Evolutionary conservation across 1,140 invertebrate genomes (phyloP).

Genomic region (Aphelenchoides avenae): DNA sequence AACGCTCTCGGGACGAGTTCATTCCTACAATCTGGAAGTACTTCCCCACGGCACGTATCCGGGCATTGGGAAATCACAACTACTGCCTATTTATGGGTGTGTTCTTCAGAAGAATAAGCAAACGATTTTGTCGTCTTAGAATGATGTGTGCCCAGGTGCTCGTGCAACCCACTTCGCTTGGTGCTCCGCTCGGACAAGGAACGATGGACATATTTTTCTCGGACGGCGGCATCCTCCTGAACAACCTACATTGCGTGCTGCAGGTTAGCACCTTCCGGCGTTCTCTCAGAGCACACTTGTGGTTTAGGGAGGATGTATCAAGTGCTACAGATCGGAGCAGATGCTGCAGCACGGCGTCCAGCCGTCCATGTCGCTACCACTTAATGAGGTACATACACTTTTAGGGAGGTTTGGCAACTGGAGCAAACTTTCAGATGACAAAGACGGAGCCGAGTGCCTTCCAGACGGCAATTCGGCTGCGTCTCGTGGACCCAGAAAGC

Average conservation of each 20-base stretch:
- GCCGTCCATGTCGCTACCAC: slow-evolving; percentile 25
- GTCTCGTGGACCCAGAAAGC: slow-evolving; percentile 10
- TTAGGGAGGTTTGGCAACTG: slow-evolving; percentile 4
- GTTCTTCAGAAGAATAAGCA: slow-evolving; percentile 1
- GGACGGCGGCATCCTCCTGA: slow-evolving; percentile 31
- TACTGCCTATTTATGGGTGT: slow-evolving; percentile 28
- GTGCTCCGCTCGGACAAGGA: slow-evolving; percentile 21
- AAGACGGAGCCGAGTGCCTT: slow-evolving; percentile 23
- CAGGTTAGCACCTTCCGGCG: slow-evolving; percentile 30
- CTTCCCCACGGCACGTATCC: slow-evolving; percentile 14
- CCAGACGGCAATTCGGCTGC: slow-evolving; percentile 27
- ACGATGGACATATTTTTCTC: slow-evolving; percentile 29
- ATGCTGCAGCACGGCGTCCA: slow-evolving; percentile 7
- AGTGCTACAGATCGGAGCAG: slow-evolving; percentile 2
- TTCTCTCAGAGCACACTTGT: too few species aligned
- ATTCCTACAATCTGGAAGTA: slow-evolving; percentile 25
- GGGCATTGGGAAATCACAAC: slow-evolving; percentile 9
- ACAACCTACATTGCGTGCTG: slow-evolving; percentile 22
- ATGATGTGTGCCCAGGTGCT: slow-evolving; percentile 23
- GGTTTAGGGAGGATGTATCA: slow-evolving; percentile 7
- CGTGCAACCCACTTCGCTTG: slow-evolving; percentile 26
- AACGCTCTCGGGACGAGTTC: slow-evolving; percentile 23
- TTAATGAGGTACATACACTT: slow-evolving; percentile 28
- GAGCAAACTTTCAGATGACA: slow-evolving; percentile 3
- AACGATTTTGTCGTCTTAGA: background rate